Conservation (phyloP, 1,140 invertebrate genomes). For the Tetramorium alpestre region DNA sequence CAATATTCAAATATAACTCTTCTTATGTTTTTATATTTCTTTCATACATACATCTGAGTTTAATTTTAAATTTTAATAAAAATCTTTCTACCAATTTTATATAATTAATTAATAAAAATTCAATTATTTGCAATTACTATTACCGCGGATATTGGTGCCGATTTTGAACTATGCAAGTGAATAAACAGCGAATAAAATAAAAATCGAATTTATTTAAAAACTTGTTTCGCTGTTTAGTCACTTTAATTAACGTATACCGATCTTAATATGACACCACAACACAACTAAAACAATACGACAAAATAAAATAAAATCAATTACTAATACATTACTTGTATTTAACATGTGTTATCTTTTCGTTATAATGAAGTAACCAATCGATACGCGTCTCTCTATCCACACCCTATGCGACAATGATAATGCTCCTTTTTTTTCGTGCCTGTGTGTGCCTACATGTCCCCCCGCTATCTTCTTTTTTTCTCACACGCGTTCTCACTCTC, state of each 20-base stretch:
- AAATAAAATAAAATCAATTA: slow-evolving; percentile 72
- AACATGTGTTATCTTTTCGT: slow-evolving; percentile 40
- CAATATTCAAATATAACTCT: slow-evolving; percentile 77
- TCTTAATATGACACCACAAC: neutral
- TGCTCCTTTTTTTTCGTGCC: slow-evolving; percentile 50
- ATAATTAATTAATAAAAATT: slow-evolving; percentile 1
- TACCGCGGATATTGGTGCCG: slow-evolving; percentile 11
- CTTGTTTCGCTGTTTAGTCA: neutral
- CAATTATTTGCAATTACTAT: slow-evolving; percentile 53
- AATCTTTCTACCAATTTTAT: slow-evolving; percentile 1
- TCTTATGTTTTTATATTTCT: slow-evolving; percentile 29
- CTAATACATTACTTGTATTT: slow-evolving; percentile 65
- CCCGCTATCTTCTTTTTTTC: neutral
- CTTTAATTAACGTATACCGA: neutral
- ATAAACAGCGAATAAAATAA: neutral
- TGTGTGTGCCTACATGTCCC: slow-evolving; percentile 14
- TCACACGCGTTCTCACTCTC: slow-evolving; percentile 8
- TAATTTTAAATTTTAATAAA: neutral
- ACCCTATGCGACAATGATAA: slow-evolving; percentile 64
- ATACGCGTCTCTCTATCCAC: slow-evolving; percentile 61
- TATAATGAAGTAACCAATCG: slow-evolving; percentile 79
- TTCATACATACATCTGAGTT: slow-evolving; percentile 30
- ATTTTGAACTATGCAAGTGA: neutral
- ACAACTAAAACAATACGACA: slow-evolving; percentile 27
- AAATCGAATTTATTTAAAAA: neutral